phyloP scores from a whole-genome alignment of 2,113 vertebrate species.

The Microcebus ravelobensis region DNA sequence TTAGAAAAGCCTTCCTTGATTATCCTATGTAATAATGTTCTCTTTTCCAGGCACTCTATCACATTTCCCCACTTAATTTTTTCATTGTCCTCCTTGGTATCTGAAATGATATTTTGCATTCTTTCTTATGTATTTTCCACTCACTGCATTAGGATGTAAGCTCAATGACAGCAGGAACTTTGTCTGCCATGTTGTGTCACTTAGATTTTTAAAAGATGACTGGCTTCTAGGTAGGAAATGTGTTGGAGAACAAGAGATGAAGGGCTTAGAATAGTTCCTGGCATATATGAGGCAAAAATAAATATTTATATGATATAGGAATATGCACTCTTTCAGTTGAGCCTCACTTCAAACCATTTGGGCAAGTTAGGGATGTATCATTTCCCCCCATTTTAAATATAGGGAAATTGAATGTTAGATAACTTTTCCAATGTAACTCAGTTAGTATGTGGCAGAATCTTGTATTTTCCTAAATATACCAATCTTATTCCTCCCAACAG shows the following conservation, averaged over 20 bases:
- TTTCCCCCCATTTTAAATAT: slow-evolving; percentile 24
- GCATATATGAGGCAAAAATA: neutral
- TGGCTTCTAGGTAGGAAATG: neutral
- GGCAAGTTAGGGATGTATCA: neutral
- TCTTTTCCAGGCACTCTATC: neutral
- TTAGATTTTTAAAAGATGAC: slow-evolving; percentile 19
- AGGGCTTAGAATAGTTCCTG: slow-evolving; percentile 10
- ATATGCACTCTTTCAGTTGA: slow-evolving; percentile 29
- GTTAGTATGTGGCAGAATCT: neutral
- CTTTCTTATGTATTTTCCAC: neutral
- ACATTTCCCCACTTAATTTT: neutral
- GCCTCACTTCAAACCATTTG: neutral
- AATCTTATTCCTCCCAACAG: neutral
- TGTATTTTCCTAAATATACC: neutral
- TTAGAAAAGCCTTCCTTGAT: slow-evolving; percentile 2
- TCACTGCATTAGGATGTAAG: slow-evolving; percentile 18
- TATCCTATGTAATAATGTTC: neutral
- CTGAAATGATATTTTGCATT: slow-evolving; percentile 30
- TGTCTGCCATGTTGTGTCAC: neutral
- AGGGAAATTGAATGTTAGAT: slow-evolving; percentile 1
- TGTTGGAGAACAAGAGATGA: neutral
- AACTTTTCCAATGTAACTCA: slow-evolving; percentile 24
- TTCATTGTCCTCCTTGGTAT: neutral
- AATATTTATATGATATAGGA: slow-evolving; percentile 19
- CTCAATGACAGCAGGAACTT: neutral